Base-by-base conservation (phyloP, 1,140 invertebrate genomes). In the Drosophila parabipectinata region DNA sequence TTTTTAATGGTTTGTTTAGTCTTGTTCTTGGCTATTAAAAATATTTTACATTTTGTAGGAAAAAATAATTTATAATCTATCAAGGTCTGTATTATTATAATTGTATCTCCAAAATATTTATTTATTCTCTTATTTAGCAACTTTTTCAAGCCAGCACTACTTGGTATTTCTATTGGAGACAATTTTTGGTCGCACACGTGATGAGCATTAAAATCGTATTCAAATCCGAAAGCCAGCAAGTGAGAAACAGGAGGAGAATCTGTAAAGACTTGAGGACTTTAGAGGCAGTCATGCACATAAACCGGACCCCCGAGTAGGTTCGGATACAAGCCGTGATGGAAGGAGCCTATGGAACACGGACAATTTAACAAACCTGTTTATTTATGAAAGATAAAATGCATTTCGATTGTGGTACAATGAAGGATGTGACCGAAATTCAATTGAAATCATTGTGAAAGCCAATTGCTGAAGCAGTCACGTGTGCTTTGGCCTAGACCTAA, bases 351-450 rank as follows among this genome's bases (percentile, higher is more conserved):
- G 56, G 44, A 72, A 50, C 62, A 54, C 66, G 74, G 69, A 78
- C 81, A 81, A 78, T 85, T 85, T 87, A 87, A 78, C 73, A 82
- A 66, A 75, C 68, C 69, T 87, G 75, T 87, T 87, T 85, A 85
- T 85, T 85, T 85, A 85, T 85, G 74, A 85, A 85, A 61, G 55
- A 44, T 69, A 52, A 85, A 84, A 77, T 81, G 77, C 81, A 85
- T 63, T 85, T 84, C 57, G 58, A 60, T 62, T 50, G 47, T 50
- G 48, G 26, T 53, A 79, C 80, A 76, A 72, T 69, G 39, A 26
- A 77, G 45, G 53, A 60, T 87, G 68, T 78, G 78, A 57, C 78
- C 55, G 48, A 77, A 67, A 77, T 84, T 71, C 79, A 85, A 87
- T 87, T 81, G 64, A 87, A 77, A 58, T 71, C 48, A 54, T 50